Evolutionary conservation across 2,888 invertebrate genomes (phyloP), one percentile per base, ranked within the genome.

Genomic region (Octonoba sinensis): DNA sequence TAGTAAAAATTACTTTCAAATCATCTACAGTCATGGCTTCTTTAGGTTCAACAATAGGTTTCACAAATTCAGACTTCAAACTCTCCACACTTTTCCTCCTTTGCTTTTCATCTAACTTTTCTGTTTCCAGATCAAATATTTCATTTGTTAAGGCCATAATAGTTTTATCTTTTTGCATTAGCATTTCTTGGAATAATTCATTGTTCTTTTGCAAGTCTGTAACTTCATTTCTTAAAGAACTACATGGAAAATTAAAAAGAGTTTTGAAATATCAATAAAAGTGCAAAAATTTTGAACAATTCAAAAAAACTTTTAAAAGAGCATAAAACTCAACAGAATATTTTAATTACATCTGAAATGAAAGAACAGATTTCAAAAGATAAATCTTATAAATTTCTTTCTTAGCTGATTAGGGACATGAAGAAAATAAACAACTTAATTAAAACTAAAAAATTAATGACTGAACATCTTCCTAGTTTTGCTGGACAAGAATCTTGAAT

Each of bases 141-240:
- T 89, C 87, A 83, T 88, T 87, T 13, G 89, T 88, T 69, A 89
- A 85, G 47, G 87, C 85, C 62, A 88, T 86, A 36, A 90, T 87
- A 24, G 87, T 87, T 51, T 89, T 87, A 83, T 89, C 89, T 85
- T 89, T 89, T 24, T 87, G 87, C 77, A 86, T 85, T 22, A 89
- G 84, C 85, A 88, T 87, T 67, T 88, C 88, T 74, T 87, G 85
- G 82, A 87, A 88, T 86, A 88, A 87, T 22, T 83, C 83, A 20
- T 87, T 83, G 66, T 88, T 87, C 11, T 88, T 87, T 36, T 85
- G 73, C 18, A 86, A 73, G 1, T 81, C 75, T 36, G 51, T 46
- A 3, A 75, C 59, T 12, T 75, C 81, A 36, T 20, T 62, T 59
- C 71, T 59, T 49, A 83, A 70, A 54, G 60, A 27, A 16, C 82